phyloP scores from a whole-genome alignment of 2,113 vertebrate genomes.

The Laterallus jamaicensis region DNA sequence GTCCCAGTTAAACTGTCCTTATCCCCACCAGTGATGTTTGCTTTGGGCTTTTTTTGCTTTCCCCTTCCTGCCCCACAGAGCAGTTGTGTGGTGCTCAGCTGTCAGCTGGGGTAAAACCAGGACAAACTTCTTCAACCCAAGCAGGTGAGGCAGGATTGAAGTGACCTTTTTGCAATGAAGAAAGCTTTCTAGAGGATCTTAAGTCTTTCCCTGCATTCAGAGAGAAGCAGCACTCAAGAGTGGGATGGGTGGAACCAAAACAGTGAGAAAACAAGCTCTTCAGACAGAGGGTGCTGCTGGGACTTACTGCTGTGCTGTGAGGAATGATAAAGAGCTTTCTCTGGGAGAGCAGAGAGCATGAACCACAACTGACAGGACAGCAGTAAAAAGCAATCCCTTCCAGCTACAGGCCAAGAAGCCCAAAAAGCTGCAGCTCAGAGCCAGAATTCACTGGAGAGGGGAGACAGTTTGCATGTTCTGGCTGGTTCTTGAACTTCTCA shows the following conservation, averaged over 20 bases:
- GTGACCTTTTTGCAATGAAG: background rate
- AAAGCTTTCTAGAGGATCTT: background rate
- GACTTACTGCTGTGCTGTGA: background rate
- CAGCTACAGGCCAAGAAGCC: background rate
- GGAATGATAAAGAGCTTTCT: background rate
- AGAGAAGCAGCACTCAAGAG: background rate
- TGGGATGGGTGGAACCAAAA: background rate
- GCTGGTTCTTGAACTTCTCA: conserved; percentile 42
- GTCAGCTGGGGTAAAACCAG: no score
- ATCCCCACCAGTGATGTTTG: no score
- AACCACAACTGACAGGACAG: background rate
- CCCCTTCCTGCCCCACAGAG: no score
- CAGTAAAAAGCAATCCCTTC: background rate
- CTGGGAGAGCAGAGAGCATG: background rate
- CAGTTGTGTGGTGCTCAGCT: no score
- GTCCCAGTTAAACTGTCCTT: no score
- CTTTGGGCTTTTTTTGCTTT: no score
- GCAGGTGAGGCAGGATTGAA: background rate
- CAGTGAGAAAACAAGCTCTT: background rate
- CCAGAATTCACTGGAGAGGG: background rate
- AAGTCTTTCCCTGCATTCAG: background rate
- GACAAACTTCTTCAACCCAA: background rate
- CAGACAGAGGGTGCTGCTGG: background rate
- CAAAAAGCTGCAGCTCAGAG: background rate
- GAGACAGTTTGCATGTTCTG: background rate